A percentile compares a stretch with the other conserved stretches of the same genome.
phyloP scores from a whole-genome alignment of 2,113 vertebrate genomes.

The Dromiciops gliroides region DNA sequence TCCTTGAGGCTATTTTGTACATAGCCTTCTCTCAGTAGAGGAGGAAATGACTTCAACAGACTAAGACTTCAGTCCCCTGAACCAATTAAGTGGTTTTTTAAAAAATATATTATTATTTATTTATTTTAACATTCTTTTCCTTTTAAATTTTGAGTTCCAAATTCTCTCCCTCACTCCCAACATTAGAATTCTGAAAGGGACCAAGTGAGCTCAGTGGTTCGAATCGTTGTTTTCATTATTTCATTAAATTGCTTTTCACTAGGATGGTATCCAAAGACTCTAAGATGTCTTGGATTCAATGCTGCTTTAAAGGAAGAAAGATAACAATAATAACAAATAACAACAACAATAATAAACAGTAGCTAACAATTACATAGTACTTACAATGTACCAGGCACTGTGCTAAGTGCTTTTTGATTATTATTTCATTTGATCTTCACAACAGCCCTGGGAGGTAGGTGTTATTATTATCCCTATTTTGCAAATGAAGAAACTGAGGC shows the following conservation, averaged over 20 bases:
- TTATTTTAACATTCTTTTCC: background rate
- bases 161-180: background rate
- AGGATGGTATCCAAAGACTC: background rate
- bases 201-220: background rate
- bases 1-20: background rate
- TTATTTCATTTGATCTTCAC: no score
- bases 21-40: no score
- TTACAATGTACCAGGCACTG: no score
- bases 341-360: no score
- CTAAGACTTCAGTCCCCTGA: background rate
- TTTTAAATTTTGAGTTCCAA: background rate
- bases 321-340: no score
- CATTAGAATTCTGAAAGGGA: background rate
- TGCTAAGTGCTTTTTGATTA: no score
- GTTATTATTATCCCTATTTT: background rate
- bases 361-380: no score
- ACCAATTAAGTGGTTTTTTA: background rate
- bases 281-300: background rate
- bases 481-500: background rate
- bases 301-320: background rate
- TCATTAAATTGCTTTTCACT: background rate
- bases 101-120: background rate
- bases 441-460: no score
- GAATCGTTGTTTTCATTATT: background rate
- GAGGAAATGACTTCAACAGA: background rate